Conservation (phyloP, 2,888 invertebrate species). For the Tetheella fluctuosa region DNA sequence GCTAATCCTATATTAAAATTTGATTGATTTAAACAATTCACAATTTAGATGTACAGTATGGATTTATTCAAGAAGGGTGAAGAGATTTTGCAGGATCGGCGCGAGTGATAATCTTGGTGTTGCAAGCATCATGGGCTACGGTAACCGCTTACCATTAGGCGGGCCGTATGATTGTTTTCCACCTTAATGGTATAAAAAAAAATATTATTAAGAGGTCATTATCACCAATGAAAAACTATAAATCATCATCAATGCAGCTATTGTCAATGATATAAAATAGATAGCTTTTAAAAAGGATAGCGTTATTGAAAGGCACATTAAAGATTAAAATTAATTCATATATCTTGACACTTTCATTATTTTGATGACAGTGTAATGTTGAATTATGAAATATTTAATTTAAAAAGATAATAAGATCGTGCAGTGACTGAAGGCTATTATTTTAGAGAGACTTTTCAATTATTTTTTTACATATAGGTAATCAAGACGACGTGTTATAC, state of each 20-base stretch:
- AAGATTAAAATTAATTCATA: constrained; percentile 27
- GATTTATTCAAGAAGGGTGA: too few relatives aligned
- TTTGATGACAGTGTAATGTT: constrained; percentile 36
- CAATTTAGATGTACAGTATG: too few relatives aligned
- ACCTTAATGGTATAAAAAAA: too few relatives aligned
- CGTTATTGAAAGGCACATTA: constrained; percentile 2
- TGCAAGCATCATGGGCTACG: too few relatives aligned
- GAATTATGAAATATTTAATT: constrained; percentile 16
- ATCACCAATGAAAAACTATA: neutral
- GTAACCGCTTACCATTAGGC: too few relatives aligned
- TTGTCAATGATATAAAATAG: neutral
- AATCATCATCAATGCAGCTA: neutral
- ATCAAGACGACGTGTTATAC: neutral
- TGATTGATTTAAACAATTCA: too few relatives aligned
- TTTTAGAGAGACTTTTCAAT: neutral
- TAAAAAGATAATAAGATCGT: neutral
- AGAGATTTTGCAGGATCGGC: too few relatives aligned
- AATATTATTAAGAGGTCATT: too few relatives aligned
- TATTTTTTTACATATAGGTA: neutral
- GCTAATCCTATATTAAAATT: too few relatives aligned
- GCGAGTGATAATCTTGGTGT: too few relatives aligned
- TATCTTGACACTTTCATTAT: constrained; percentile 42
- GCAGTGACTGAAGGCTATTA: constrained; percentile 4
- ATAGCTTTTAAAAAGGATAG: neutral
- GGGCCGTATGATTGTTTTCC: too few relatives aligned